Evolutionary conservation across 2,113 vertebrate species (phyloP).

Genomic region (Verasper variegatus): DNA sequence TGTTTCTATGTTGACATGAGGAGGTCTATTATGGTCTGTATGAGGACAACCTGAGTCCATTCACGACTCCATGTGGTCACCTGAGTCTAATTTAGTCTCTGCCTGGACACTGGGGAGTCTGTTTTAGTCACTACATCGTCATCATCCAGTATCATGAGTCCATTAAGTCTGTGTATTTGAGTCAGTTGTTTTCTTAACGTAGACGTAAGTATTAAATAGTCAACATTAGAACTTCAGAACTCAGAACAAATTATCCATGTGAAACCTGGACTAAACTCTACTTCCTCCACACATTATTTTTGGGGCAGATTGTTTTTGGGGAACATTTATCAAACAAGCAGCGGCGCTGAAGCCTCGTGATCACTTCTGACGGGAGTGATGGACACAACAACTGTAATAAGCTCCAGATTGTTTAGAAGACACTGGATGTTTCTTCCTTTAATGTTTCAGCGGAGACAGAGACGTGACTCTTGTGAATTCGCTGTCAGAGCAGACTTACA

Average conservation of each 20-base stretch:
- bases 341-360: background rate
- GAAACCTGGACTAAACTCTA: background rate
- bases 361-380: slow-evolving; percentile 16
- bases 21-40: background rate
- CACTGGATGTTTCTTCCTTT: slow-evolving; percentile 23
- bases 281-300: background rate
- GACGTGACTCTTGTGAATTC: slow-evolving; percentile 20
- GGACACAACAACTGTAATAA: slow-evolving; percentile 33
- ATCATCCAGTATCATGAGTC: background rate
- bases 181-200: background rate
- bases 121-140: background rate
- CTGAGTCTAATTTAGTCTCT: background rate
- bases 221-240: background rate
- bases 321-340: background rate
- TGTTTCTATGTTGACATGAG: background rate
- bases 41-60: background rate
- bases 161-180: background rate
- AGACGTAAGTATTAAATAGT: background rate
- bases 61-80: background rate
- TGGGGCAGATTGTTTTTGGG: background rate
- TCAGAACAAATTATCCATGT: background rate
- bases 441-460: slow-evolving; percentile 37
- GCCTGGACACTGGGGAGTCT: background rate
- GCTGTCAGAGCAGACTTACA: slow-evolving; percentile 54
- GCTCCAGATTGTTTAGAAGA: slow-evolving; percentile 12